phyloP scores from a whole-genome alignment of 2,113 vertebrate genomes.

The Paralichthys olivaceus region DNA sequence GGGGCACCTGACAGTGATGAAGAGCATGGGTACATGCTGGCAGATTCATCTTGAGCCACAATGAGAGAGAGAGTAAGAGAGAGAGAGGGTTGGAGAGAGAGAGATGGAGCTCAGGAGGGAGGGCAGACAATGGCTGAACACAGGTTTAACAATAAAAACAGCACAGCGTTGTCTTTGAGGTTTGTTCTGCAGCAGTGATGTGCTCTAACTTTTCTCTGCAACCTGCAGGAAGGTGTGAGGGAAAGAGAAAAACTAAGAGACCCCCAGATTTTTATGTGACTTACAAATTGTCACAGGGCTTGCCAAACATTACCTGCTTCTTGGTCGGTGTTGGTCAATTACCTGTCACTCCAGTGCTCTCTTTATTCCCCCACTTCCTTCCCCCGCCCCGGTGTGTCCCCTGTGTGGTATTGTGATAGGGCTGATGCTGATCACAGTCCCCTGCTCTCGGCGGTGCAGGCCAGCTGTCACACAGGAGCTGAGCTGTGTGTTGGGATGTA shows the following conservation, averaged over 20 bases:
- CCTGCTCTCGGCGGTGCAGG: conserved; percentile 57
- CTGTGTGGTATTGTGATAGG: conserved; percentile 60
- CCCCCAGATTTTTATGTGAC: conserved; percentile 54
- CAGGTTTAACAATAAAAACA: conserved; percentile 76
- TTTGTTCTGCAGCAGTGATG: conserved; percentile 55
- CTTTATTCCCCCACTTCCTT: conserved; percentile 54
- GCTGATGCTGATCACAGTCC: conserved; percentile 69
- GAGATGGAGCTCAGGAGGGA: conserved; percentile 45
- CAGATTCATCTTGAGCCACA: conserved; percentile 86
- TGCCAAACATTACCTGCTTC: conserved; percentile 66
- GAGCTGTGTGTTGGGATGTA: conserved; percentile 63
- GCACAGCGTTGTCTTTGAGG: conserved; percentile 66
- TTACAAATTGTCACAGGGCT: conserved; percentile 54
- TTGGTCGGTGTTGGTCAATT: conserved; percentile 65
- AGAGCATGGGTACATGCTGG: conserved; percentile 84
- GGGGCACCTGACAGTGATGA: conserved; percentile 88
- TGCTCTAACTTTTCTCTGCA: conserved; percentile 49
- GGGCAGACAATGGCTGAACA: conserved; percentile 73
- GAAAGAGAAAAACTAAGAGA: conserved; percentile 26
- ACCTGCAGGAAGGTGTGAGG: conserved; percentile 42
- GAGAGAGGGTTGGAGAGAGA: conserved; percentile 7
- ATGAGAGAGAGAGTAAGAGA: conserved; percentile 44
- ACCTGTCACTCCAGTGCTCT: conserved; percentile 68
- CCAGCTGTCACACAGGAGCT: conserved; percentile 63
- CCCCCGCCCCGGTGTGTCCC: conserved; percentile 33